Conservation (phyloP, 1,140 invertebrate genomes). For the Carposina sasakii region DNA sequence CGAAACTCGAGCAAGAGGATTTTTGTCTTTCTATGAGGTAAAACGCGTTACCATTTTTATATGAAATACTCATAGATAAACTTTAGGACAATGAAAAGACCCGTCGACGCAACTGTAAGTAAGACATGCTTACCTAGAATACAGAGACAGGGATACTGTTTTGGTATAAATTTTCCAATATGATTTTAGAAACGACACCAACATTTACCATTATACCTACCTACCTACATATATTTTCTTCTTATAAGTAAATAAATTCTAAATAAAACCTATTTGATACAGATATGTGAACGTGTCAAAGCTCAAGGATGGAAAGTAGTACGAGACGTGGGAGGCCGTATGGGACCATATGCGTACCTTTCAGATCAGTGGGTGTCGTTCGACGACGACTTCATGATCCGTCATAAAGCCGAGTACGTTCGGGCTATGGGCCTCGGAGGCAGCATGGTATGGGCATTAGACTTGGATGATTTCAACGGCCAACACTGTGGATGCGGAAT, state of each 20-base stretch:
- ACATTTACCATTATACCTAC: too few relatives aligned
- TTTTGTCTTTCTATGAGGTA: constrained; percentile 90
- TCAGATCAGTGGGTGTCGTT: constrained; percentile 90
- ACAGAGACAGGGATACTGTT: too few relatives aligned
- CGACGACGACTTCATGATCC: constrained; percentile 83
- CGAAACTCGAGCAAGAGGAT: constrained; percentile 85
- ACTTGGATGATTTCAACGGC: constrained; percentile 82
- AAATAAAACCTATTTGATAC: too few relatives aligned
- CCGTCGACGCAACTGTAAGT: too few relatives aligned
- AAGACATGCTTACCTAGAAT: too few relatives aligned
- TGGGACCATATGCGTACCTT: constrained; percentile 83
- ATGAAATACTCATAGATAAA: too few relatives aligned
- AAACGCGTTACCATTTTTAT: too few relatives aligned
- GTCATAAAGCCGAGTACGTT: constrained; percentile 82
- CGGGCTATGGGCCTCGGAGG: constrained; percentile 84
- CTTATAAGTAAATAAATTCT: too few relatives aligned
- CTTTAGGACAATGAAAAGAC: too few relatives aligned
- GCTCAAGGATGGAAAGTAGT: constrained; percentile 79
- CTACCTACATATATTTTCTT: too few relatives aligned
- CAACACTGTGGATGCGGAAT: constrained; percentile 82
- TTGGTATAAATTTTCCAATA: too few relatives aligned
- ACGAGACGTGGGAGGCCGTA: constrained; percentile 77
- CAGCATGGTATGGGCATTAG: constrained; percentile 91
- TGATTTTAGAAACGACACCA: too few relatives aligned
- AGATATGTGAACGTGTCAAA: constrained; percentile 81